phyloP scores from a whole-genome alignment of 1,140 invertebrate genomes.

The Leptinotarsa texana region DNA sequence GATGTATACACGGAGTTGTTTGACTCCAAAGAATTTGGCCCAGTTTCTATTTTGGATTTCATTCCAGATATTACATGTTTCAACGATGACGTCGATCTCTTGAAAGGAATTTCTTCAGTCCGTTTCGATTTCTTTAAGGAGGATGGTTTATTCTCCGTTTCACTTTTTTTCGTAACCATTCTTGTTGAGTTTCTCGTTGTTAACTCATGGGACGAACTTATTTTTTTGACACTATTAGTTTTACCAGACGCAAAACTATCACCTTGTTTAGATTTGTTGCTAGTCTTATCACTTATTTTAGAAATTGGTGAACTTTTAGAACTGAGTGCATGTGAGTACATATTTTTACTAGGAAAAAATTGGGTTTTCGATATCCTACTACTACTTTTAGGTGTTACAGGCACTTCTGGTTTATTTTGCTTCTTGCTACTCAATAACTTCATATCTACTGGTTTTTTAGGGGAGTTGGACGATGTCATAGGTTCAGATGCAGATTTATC shows the following conservation, averaged over 20 bases:
- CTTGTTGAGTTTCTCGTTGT: conserved; percentile 13
- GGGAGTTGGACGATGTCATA: conserved; percentile 23
- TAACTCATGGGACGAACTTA: background rate
- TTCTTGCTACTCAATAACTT: conserved; percentile 9
- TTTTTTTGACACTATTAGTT: background rate
- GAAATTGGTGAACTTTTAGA: conserved; percentile 17
- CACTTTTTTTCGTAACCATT: conserved; percentile 8
- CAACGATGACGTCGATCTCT: too few relatives aligned
- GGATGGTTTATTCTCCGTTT: background rate
- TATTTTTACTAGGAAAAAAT: conserved; percentile 50
- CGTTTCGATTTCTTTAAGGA: background rate
- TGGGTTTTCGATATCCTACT: conserved; percentile 44
- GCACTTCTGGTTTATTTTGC: conserved; percentile 21
- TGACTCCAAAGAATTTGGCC: background rate
- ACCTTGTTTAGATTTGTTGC: background rate
- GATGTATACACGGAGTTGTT: conserved; percentile 14
- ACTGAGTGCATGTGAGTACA: conserved; percentile 47
- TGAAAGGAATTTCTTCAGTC: background rate
- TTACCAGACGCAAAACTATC: background rate
- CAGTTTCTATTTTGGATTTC: background rate
- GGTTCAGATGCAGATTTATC: conserved; percentile 25
- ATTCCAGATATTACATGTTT: background rate
- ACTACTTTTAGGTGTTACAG: conserved; percentile 38
- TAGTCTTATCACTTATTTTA: conserved; percentile 9
- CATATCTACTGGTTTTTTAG: conserved; percentile 10